Conservation (phyloP, 2,888 invertebrate genomes). For the Spatulosminthurus flaviceps region DNA sequence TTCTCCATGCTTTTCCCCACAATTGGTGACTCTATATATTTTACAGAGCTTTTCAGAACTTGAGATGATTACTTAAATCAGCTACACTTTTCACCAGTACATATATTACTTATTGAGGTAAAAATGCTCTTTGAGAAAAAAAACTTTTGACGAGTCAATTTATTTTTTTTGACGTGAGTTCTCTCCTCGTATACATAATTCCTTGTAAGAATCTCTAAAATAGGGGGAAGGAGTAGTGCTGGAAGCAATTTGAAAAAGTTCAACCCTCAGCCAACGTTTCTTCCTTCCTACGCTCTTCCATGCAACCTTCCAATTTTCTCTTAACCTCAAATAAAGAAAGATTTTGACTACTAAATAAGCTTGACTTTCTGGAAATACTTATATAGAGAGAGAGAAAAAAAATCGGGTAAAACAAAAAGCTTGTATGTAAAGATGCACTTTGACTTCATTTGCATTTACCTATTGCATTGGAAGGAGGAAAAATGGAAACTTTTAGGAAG, state of each 20-base stretch:
- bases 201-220: conserved; percentile 26
- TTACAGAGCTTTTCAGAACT: neutral
- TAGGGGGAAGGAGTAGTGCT: neutral
- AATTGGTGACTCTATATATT: no score
- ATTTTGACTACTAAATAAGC: neutral
- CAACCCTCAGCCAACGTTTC: neutral
- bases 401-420: no score
- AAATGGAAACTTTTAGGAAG: no score
- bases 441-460: no score
- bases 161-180: conserved; percentile 48
- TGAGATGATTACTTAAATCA: conserved; percentile 2
- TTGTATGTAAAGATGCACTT: no score
- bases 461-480: no score
- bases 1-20: no score
- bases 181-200: no score
- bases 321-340: conserved; percentile 21
- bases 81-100: neutral
- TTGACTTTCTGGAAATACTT: neutral
- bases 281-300: neutral
- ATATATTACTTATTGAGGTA: conserved; percentile 21
- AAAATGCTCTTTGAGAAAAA: conserved; percentile 26
- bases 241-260: conserved; percentile 13
- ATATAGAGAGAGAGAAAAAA: neutral
- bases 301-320: conserved; percentile 29
- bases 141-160: conserved; percentile 51